phyloP scores from a whole-genome alignment of 2,113 vertebrate genomes.

The Varanus salvator region DNA sequence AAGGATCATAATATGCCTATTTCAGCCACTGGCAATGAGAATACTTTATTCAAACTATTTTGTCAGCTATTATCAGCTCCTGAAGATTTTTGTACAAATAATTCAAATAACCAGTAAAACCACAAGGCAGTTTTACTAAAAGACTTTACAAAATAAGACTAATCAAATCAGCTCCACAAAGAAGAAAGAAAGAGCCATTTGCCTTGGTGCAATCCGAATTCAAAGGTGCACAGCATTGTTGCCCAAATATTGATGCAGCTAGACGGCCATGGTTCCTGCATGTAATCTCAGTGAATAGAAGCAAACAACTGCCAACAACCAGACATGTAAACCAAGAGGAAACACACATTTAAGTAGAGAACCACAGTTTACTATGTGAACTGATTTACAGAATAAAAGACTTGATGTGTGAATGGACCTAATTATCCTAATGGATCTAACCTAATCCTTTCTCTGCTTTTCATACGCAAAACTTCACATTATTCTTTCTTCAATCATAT shows the following conservation, averaged over 20 bases:
- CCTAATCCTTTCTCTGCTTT: neutral
- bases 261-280: neutral
- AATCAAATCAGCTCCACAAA: conserved; percentile 23
- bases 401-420: neutral
- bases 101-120: neutral
- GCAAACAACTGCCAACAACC: rapidly evolving
- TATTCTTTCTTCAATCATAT: neutral
- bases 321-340: neutral
- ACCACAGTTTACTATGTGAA: neutral
- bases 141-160: conserved; percentile 6
- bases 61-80: neutral
- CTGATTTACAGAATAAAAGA: neutral
- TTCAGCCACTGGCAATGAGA: conserved; percentile 7
- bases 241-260: neutral
- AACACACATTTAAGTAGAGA: neutral
- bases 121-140: conserved; percentile 15
- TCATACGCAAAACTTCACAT: neutral
- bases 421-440: neutral
- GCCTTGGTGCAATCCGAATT: neutral
- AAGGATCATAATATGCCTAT: neutral
- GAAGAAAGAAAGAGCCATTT: neutral
- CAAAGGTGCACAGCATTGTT: neutral
- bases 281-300: neutral
- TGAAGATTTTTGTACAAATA: neutral
- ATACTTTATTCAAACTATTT: neutral